Evolutionary conservation across 2,888 invertebrate species (phyloP).

Genomic region (Pollenia griseotomentosa): DNA sequence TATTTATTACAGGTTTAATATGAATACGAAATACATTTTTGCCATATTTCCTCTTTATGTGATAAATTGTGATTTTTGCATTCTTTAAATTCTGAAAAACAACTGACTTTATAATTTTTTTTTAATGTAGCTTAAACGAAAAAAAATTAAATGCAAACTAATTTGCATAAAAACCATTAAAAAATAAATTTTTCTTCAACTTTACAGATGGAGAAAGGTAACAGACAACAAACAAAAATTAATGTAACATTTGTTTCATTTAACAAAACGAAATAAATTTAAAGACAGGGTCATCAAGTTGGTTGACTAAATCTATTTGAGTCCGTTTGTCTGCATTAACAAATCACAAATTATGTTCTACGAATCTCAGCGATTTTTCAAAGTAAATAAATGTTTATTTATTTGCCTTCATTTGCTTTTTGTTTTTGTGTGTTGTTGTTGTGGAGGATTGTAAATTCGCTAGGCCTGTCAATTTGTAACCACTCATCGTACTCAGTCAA

Average conservation of each 20-base stretch:
- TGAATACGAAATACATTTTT: slow-evolving; percentile 79
- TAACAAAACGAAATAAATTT: slow-evolving; percentile 43
- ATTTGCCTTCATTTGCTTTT: slow-evolving; percentile 74
- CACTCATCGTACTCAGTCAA: slow-evolving; percentile 55
- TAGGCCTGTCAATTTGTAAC: slow-evolving; percentile 75
- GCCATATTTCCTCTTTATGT: background rate
- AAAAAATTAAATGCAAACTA: slow-evolving; percentile 46
- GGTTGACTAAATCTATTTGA: slow-evolving; percentile 6
- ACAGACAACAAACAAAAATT: slow-evolving; percentile 52
- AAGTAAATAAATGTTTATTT: slow-evolving; percentile 73
- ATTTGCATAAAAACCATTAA: slow-evolving; percentile 71
- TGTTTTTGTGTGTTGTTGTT: slow-evolving; percentile 25
- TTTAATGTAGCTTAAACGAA: slow-evolving; percentile 45
- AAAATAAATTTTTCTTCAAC: slow-evolving; percentile 51
- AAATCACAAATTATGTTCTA: slow-evolving; percentile 70
- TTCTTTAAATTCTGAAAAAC: slow-evolving; percentile 62
- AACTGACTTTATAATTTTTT: slow-evolving; percentile 51
- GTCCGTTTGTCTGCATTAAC: slow-evolving; percentile 34
- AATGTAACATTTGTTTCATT: slow-evolving; percentile 67
- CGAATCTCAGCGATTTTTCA: slow-evolving; percentile 66
- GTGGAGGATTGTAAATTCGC: slow-evolving; percentile 69
- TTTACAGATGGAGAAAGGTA: slow-evolving; percentile 45
- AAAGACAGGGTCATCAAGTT: slow-evolving; percentile 61
- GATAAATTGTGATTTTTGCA: slow-evolving; percentile 38
- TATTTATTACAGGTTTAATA: slow-evolving; percentile 70